Base-by-base conservation (phyloP, 2,888 invertebrate species). In the Melanotus villosus region DNA sequence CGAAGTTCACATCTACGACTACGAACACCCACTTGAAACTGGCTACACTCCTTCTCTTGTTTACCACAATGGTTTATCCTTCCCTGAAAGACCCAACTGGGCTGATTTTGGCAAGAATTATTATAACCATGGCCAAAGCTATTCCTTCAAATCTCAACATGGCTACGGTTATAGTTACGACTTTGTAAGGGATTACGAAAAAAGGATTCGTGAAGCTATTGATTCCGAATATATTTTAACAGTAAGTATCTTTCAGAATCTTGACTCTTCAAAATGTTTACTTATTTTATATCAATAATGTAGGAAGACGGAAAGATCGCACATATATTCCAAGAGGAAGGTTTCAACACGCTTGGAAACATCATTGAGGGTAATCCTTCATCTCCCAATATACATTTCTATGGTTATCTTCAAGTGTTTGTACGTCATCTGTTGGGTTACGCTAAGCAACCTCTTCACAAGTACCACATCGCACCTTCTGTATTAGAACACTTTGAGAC, bases 401-500 rank as follows among this genome's bases (percentile, higher is more conserved):
- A 91, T 79, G 88, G 89, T 66, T 86, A 87, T 77, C 85, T 91
- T 57, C 74, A 88, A 66, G 85, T 83, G 57, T 84, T 86, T 60
- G 88, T 89, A 78, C 89, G 89, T 77, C 83, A 87, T 59, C 84
- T 92, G 43, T 86, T 92, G 50, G 91, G 92, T 50, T 82, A 81
- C 72, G 77, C 82, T 14, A 73, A 74, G 23, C 76, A 77, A 68
- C 78, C 79, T 34, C 26, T 80, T 76, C 80, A 70, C 73, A 84
- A 86, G 19, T 79, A 84, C 65, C 72, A 88, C 65, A 84, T 88
- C 60, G 83, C 86, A 0, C 92, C 91, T 34, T 90, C 91, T 9
- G 88, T 85, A 6, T 82, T 92, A 72, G 90, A 92, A 79, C 88
- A 91, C 76, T 88, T 87, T 77, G 89, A 90, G n/a, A 91, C 91